Evolutionary conservation across 1,140 invertebrate species (phyloP), one percentile per base, ranked within the genome.

Genomic region (Bathynomus jamesi): DNA sequence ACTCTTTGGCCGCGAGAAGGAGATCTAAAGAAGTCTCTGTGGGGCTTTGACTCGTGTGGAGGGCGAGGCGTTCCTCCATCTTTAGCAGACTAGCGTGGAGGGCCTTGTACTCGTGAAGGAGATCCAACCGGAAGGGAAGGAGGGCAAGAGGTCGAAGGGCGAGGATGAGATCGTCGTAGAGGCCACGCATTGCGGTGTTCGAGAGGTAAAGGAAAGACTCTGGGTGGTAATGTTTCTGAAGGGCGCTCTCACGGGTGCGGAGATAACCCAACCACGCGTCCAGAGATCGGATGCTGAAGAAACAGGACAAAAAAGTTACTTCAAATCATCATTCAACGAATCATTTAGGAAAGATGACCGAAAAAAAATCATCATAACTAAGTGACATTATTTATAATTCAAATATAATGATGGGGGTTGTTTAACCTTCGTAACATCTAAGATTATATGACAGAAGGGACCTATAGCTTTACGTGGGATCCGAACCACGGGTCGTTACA

Each of bases 241-340:
- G 82, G 10, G 94, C 86, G 11, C 88, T 89, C 81, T 94, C 91
- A 66, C 91, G 86, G 2, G 91, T 91, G 75, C 90, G 86, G 13
- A 94, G 83, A 78, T 92, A 93, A 25, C 89, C 89, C 72, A 92
- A 86, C 91, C 92, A 95, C 28, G 91, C 91, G 78, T 93, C 91
- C 76, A 95, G 82, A 60, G 91, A 90, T 63, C 90, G 85, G 69
- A 91, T 86, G 82, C 90, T 91, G 82, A 31, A 84, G 84, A 73
- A 78, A 40, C 17, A n/a, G 31, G 67, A 72, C 61, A 17, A 64
- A 77, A 74, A 65, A 28, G 28, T 10, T 3, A 25, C 28, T 66
- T 28, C 8, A 64, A 13, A 65, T n/a, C 25, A 25, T 60, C 61
- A 21, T n/a, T n/a, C n/a, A n/a, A n/a, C n/a, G n/a, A n/a, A n/a